Conservation (phyloP, 2,888 invertebrate species). For the Tolmerus cingulatus region DNA sequence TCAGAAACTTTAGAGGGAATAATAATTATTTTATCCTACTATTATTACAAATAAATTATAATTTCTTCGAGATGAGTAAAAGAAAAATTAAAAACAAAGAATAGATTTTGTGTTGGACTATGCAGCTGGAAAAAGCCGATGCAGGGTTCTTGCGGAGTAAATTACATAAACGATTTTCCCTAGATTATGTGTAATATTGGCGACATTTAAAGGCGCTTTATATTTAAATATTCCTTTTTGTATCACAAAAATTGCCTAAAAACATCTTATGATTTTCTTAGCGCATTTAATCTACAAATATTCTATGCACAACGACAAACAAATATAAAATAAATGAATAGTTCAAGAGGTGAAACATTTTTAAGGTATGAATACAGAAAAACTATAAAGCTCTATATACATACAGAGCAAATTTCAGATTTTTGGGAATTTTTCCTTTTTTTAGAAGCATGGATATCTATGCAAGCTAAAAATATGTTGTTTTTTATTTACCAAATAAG, state of each 20-base stretch:
- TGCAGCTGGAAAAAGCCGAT: background rate
- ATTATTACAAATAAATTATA: background rate
- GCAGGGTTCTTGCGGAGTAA: background rate
- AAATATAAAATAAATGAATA: background rate
- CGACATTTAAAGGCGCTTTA: background rate
- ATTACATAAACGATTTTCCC: background rate
- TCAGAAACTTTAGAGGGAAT: background rate
- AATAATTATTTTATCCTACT: background rate
- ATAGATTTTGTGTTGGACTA: background rate
- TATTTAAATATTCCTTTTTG: background rate
- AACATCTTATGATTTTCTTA: background rate
- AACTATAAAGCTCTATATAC: background rate
- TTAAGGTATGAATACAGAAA: background rate
- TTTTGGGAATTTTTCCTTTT: background rate
- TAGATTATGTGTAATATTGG: background rate
- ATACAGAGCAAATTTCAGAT: background rate
- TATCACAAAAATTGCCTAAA: background rate
- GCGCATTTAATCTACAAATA: background rate
- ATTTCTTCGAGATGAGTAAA: background rate
- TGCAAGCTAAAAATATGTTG: background rate
- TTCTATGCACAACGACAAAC: background rate
- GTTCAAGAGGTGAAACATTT: background rate
- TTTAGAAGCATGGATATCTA: background rate
- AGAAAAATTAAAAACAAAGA: background rate
- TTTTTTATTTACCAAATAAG: background rate